Percentiles rank a stretch among this genome's conserved stretches.
These are phyloP conservation scores for Spodoptera littoralis DNA, from an alignment of 2,888 invertebrate genomes.

Conservation along the genomic window DNA sequence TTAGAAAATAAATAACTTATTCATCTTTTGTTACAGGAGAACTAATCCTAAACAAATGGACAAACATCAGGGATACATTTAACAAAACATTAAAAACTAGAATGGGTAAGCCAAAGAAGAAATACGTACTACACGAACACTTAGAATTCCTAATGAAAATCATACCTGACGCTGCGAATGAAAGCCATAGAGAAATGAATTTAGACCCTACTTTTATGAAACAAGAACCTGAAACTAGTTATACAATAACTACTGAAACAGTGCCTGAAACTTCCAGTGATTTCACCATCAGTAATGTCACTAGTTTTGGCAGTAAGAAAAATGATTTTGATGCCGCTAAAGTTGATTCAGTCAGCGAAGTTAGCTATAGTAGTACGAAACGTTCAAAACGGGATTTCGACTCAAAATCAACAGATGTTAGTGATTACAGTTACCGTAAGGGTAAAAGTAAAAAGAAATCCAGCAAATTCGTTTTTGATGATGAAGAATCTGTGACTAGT, in stretches of 20 bases:
- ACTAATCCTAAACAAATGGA: slow-evolving; percentile 78
- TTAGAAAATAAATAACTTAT: not conserved
- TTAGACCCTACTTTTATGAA: slow-evolving; percentile 56
- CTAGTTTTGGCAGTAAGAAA: slow-evolving; percentile 23
- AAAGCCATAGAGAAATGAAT: slow-evolving; percentile 20
- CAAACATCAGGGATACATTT: slow-evolving; percentile 82
- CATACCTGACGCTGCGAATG: slow-evolving; percentile 55
- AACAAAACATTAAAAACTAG: slow-evolving; percentile 74
- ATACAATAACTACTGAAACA: slow-evolving; percentile 17
- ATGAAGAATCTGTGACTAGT: slow-evolving; percentile 19
- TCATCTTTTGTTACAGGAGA: slow-evolving; percentile 69
- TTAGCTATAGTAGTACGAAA: slow-evolving; percentile 20
- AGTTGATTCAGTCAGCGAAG: slow-evolving; percentile 27
- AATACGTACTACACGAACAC: slow-evolving; percentile 75
- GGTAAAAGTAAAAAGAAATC: slow-evolving; percentile 55
- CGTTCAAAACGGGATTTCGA: slow-evolving; percentile 13
- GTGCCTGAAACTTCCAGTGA: slow-evolving; percentile 13
- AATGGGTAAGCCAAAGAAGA: slow-evolving; percentile 72
- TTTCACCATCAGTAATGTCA: slow-evolving; percentile 25
- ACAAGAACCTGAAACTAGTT: slow-evolving; percentile 47
- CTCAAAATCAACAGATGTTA: not conserved
- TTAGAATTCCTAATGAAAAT: slow-evolving; percentile 74
- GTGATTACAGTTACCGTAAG: slow-evolving; percentile 22
- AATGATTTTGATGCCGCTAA: slow-evolving; percentile 10
- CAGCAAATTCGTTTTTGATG: slow-evolving; percentile 50